These are phyloP conservation scores for Dendroctonus ponderosae DNA, from an alignment of 1,140 invertebrate genomes.

Conservation along the genomic window DNA sequence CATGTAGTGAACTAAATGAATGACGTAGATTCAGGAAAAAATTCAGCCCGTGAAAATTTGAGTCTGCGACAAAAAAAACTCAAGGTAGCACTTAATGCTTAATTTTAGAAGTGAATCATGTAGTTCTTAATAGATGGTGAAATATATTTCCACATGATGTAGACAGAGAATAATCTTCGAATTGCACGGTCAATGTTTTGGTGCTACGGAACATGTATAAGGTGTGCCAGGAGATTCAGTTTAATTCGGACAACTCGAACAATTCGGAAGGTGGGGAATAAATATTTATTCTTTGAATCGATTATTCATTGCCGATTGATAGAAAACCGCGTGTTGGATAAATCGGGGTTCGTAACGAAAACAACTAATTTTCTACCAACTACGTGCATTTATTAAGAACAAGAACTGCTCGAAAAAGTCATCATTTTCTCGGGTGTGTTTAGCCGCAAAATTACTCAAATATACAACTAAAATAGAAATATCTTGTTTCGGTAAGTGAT, in stretches of 20 bases:
- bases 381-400: too few species aligned
- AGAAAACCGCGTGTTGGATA: slow-evolving; percentile 6
- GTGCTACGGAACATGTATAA: slow-evolving; percentile 45
- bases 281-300: slow-evolving; percentile 17
- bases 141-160: slow-evolving; percentile 42
- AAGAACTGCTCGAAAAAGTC: too few species aligned
- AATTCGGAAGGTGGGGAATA: slow-evolving; percentile 38
- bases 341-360: too few species aligned
- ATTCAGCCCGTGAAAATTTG: slow-evolving; percentile 40
- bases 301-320: slow-evolving; percentile 10
- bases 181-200: slow-evolving; percentile 37
- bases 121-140: slow-evolving; percentile 43
- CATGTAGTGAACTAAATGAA: slow-evolving; percentile 18
- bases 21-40: slow-evolving; percentile 40
- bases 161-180: slow-evolving; percentile 34
- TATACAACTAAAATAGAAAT: too few species aligned
- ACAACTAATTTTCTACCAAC: too few species aligned
- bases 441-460: too few species aligned
- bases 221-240: slow-evolving; percentile 48
- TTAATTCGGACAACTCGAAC: slow-evolving; percentile 35
- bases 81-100: slow-evolving; percentile 44
- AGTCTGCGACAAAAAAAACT: slow-evolving; percentile 46
- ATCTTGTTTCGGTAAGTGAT: too few species aligned
- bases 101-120: slow-evolving; percentile 48
- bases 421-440: too few species aligned